Evolutionary conservation across 2,113 vertebrate genomes (phyloP).

Genomic region (Leptobrachium leishanense): DNA sequence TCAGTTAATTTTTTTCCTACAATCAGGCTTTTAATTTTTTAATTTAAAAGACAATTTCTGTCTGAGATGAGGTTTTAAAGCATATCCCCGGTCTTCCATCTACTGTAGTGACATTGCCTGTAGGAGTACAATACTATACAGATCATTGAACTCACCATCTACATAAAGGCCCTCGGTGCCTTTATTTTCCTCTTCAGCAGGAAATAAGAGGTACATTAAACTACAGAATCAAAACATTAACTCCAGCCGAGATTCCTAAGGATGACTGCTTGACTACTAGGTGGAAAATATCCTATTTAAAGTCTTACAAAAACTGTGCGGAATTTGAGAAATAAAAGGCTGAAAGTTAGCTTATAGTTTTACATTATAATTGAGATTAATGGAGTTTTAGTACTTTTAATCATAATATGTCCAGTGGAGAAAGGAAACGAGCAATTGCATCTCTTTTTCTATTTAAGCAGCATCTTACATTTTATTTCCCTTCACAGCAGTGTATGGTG

Average conservation of each 20-base stretch:
- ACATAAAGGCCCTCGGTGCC: conserved; percentile 31
- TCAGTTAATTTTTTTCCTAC: conserved; percentile 24
- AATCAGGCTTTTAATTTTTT: conserved; percentile 27
- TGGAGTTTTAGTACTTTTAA: neutral
- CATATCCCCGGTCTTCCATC: conserved; percentile 10
- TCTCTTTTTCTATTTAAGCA: neutral
- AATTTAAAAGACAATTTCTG: conserved; percentile 41
- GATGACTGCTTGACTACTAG: neutral
- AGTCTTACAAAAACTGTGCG: neutral
- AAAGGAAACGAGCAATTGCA: neutral
- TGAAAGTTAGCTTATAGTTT: neutral
- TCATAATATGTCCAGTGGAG: neutral
- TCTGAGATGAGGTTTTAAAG: conserved; percentile 23
- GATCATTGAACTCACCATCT: conserved; percentile 33
- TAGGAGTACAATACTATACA: conserved; percentile 20
- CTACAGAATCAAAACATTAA: conserved; percentile 27
- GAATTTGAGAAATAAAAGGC: neutral
- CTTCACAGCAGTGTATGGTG: conserved; percentile 7
- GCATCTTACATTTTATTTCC: conserved; percentile 16
- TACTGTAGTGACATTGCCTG: conserved; percentile 25
- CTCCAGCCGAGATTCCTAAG: conserved; percentile 8
- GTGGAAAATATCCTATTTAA: neutral
- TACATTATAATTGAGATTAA: neutral
- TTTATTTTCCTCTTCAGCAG: conserved; percentile 13
- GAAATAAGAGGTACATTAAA: conserved; percentile 26